Percentiles rank a stretch among this genome's conserved stretches.
Conservation (phyloP, 2,797 vertebrate genomes). For the Acrossocheilus wenchowensis region DNA sequence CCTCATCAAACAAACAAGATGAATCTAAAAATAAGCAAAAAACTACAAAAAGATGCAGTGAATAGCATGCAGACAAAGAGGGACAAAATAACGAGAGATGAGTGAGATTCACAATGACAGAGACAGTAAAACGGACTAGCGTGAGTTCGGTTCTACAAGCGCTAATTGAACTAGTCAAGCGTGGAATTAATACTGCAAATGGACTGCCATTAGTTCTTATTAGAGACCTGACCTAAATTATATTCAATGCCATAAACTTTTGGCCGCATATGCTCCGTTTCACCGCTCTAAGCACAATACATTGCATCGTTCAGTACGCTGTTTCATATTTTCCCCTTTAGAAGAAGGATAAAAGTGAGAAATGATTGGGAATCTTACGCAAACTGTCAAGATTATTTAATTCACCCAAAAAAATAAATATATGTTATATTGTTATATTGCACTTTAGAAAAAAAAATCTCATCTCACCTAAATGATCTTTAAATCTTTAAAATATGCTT, state of each 20-base stretch:
- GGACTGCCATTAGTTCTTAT: conserved; percentile 68
- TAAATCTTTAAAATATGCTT: background rate
- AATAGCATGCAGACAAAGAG: conserved; percentile 27
- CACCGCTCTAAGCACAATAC: conserved; percentile 31
- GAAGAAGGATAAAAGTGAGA: conserved; percentile 33
- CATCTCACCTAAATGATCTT: background rate
- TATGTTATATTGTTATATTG: too few species aligned
- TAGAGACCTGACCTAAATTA: conserved; percentile 69
- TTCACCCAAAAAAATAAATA: background rate
- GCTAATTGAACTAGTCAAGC: conserved; percentile 71
- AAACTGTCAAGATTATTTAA: background rate
- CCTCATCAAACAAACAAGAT: background rate
- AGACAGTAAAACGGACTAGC: conserved; percentile 37
- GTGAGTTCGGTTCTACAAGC: conserved; percentile 49
- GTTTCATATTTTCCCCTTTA: conserved; percentile 19
- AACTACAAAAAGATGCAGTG: background rate
- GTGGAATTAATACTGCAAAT: conserved; percentile 70
- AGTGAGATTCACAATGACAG: conserved; percentile 40
- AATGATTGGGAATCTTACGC: conserved; percentile 3
- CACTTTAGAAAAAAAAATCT: too few species aligned
- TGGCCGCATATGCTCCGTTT: background rate
- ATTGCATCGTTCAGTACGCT: conserved; percentile 47
- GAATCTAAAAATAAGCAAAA: background rate
- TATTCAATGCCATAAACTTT: conserved; percentile 50
- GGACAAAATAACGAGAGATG: conserved; percentile 31